Evolutionary conservation across 1,140 invertebrate genomes (phyloP).

Genomic region (Hylyphantes graminicola): DNA sequence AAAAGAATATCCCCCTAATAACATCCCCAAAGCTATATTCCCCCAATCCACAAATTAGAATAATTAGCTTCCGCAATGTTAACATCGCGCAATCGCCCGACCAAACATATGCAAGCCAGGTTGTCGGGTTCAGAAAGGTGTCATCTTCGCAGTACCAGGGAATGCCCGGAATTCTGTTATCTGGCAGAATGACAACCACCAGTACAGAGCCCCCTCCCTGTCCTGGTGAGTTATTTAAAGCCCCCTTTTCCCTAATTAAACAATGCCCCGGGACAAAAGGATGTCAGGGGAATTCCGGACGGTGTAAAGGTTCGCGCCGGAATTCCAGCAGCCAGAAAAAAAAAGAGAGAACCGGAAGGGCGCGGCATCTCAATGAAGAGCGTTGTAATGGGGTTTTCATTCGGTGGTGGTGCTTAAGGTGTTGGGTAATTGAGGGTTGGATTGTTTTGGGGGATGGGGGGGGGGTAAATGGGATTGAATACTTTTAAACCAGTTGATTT

Average conservation of each 20-base stretch:
- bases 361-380: constrained; percentile 37
- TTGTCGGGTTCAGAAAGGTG: constrained; percentile 28
- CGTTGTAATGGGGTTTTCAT: constrained; percentile 19
- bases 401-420: constrained; percentile 7
- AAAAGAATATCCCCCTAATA: no score
- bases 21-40: no score
- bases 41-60: constrained; percentile 36
- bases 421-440: constrained; percentile 12
- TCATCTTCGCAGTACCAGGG: constrained; percentile 17
- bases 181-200: constrained; percentile 41
- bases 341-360: constrained; percentile 10
- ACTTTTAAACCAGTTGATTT: no score
- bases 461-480: no score
- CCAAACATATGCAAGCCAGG: constrained; percentile 21
- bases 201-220: constrained; percentile 8
- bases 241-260: constrained; percentile 42
- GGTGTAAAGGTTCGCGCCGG: constrained; percentile 26
- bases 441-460: background rate
- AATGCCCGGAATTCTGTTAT: constrained; percentile 38
- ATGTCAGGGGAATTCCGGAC: constrained; percentile 19
- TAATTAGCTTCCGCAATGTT: constrained; percentile 42
- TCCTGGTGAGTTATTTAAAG: constrained; percentile 37
- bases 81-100: constrained; percentile 28
- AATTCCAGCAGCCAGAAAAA: constrained; percentile 2
- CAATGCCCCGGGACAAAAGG: constrained; percentile 25